phyloP scores from a whole-genome alignment of 2,888 invertebrate genomes.

The Exephanes ischioxanthus region DNA sequence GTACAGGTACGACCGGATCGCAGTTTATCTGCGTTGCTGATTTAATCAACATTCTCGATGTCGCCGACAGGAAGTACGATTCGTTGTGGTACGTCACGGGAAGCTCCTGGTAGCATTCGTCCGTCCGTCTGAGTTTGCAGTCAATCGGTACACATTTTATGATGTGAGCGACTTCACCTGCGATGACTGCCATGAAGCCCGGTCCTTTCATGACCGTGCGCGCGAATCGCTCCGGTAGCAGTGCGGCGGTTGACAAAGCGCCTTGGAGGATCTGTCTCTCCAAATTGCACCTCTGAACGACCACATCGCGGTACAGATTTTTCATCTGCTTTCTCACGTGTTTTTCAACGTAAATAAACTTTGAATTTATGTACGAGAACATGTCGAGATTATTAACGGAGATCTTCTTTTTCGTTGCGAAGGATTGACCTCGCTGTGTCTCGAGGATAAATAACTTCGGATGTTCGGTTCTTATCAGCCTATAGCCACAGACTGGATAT shows the following conservation, averaged over 20 bases:
- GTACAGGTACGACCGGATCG: constrained; percentile 26
- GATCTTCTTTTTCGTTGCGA: constrained; percentile 8
- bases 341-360: too few species aligned
- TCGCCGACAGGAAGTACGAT: constrained; percentile 28
- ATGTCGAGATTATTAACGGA: constrained; percentile 32
- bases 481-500: constrained; percentile 47
- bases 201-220: too few species aligned
- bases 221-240: too few species aligned
- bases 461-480: constrained; percentile 55
- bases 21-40: constrained; percentile 8
- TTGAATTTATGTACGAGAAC: too few species aligned
- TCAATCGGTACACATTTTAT: constrained; percentile 66
- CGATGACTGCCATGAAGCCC: too few species aligned
- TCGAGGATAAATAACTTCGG: constrained; percentile 57
- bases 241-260: too few species aligned
- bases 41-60: constrained; percentile 21
- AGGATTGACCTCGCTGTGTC: not conserved
- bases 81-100: constrained; percentile 64
- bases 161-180: too few species aligned
- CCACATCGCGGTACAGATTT: too few species aligned
- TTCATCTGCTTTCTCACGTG: too few species aligned
- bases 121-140: constrained; percentile 57
- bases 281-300: too few species aligned
- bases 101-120: constrained; percentile 59
- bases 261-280: too few species aligned